Conservation (phyloP, 2,888 invertebrate species). For the Blomia tropicalis region DNA sequence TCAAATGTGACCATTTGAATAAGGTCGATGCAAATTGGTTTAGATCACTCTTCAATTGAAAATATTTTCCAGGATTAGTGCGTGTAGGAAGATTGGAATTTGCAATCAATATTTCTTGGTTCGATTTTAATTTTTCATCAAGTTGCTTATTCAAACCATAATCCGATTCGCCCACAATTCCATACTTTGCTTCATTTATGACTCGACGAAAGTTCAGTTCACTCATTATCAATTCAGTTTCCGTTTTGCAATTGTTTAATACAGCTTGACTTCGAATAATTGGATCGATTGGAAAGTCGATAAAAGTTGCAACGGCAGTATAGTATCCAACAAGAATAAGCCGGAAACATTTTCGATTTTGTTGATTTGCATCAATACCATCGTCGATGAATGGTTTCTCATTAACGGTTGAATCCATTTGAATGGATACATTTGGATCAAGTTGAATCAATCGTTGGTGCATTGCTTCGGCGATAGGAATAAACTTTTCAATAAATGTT, state of each 20-base stretch:
- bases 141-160: constrained; percentile 24
- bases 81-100: constrained; percentile 26
- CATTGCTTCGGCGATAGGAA: neutral
- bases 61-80: constrained; percentile 22
- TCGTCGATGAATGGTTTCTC: neutral
- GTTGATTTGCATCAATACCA: neutral
- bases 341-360: neutral
- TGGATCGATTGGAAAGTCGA: constrained; percentile 56
- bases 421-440: neutral
- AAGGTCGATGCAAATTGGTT: constrained; percentile 20
- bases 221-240: constrained; percentile 39
- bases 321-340: neutral
- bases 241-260: constrained; percentile 50
- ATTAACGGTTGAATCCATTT: neutral
- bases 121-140: neutral
- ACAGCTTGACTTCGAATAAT: constrained; percentile 59
- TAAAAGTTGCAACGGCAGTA: neutral
- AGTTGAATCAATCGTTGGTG: neutral
- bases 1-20: constrained; percentile 3
- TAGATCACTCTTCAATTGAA: constrained; percentile 14
- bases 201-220: constrained; percentile 25
- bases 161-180: constrained; percentile 14
- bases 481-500: neutral
- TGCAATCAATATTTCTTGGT: neutral
- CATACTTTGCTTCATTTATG: constrained; percentile 21